Evolutionary conservation across 2,113 vertebrate genomes (phyloP), one percentile per base, ranked within the genome.

Genomic region (Nestor notabilis): DNA sequence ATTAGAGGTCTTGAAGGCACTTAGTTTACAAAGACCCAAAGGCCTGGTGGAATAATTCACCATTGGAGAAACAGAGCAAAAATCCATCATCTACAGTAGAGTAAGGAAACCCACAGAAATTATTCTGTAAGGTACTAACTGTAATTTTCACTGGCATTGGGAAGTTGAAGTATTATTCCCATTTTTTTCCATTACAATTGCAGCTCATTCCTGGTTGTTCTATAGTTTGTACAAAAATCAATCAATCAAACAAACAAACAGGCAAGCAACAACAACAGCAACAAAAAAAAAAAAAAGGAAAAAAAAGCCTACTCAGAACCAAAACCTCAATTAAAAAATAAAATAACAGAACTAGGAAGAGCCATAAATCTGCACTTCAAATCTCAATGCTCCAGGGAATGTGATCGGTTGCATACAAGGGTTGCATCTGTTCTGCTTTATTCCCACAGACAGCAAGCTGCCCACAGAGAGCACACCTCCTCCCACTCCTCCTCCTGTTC

Each of bases 301-400:
- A 69, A 80, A 53, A 64, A 61, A 13, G 0, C 5, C 2, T 43
- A 28, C 19, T 29, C 46, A 61, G 47, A 85, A 76, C 5, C 65
- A 53, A 43, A 43, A 29, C 37, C 78, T 91, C 27, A 82, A 37
- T 85, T 39, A n/a, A 75, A 46, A 78, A n/a, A 24, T 24, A 58
- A 43, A 3, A 9, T 27, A 25, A 31, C 68, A 13, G 10, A 69
- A 44, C 17, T 19, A 76, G 11, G 16, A 90, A 93, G 53, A 95
- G 7, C 28, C 46, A 65, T 53, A 83, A 79, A 96, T 96, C 83
- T 95, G 80, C 87, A 93, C 97, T 93, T 93, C 83, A 95, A 89
- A 80, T 50, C 72, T 76, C 50, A 60, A 25, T 3, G 3, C 29
- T 64, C 76, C 93, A 94, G 79, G 60, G 91, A 94, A 49, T 72